Percentiles rank a stretch among this genome's conserved stretches.
These are phyloP conservation scores for Apis cerana DNA, from an alignment of 1,140 invertebrate genomes.

Conservation along the genomic window DNA sequence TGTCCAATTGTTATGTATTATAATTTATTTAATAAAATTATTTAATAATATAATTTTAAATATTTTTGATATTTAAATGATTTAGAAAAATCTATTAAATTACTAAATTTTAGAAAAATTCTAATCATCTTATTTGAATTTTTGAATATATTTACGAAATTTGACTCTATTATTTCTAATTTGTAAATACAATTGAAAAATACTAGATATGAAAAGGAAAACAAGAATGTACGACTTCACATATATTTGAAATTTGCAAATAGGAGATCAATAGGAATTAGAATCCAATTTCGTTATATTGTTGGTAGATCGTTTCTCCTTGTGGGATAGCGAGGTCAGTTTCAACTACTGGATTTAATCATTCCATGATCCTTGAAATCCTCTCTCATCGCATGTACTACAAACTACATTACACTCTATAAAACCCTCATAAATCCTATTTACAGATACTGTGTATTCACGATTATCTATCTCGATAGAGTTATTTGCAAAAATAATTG, in stretches of 20 bases:
- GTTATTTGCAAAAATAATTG: neutral
- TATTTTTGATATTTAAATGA: too few species aligned
- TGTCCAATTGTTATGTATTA: too few species aligned
- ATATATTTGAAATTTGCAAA: neutral
- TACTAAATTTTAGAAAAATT: too few species aligned
- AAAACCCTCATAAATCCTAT: neutral
- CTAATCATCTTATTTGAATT: too few species aligned
- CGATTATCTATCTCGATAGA: neutral
- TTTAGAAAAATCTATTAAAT: too few species aligned
- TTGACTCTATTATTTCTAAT: too few species aligned
- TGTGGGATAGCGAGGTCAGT: neutral
- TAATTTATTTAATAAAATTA: too few species aligned
- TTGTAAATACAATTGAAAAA: too few species aligned
- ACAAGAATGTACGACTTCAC: neutral
- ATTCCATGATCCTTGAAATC: neutral
- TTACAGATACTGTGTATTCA: neutral
- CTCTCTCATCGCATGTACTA: neutral
- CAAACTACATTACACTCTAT: neutral
- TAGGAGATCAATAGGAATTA: neutral
- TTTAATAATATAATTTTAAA: too few species aligned
- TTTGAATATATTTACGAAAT: too few species aligned
- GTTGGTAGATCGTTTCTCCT: neutral
- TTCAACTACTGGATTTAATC: neutral
- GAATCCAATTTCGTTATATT: neutral
- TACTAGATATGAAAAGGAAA: neutral